Base-by-base conservation (phyloP, 2,888 invertebrate genomes). In the Drosophila maculinotata region DNA sequence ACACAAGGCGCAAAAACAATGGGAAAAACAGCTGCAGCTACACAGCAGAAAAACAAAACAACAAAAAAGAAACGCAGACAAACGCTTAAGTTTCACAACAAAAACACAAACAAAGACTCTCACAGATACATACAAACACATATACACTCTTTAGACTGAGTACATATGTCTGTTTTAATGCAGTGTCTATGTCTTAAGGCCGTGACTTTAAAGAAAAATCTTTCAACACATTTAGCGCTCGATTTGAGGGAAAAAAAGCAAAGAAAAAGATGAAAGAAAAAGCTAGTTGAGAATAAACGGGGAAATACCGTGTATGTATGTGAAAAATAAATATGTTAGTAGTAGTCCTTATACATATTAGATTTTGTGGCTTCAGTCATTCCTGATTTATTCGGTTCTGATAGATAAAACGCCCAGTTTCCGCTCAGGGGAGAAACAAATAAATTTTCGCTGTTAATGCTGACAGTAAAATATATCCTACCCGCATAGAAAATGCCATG, bases 21-120 rank as follows among this genome's bases (percentile, higher is more conserved):
- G 54, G 60, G 42, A 53, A 65, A 67, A 63, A 48, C 82, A 73
- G 73, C 79, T 79, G 79, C 79, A 83, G 63, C 77, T 58, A 83
- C 66, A 70, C 25, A 68, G 70, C 51, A 74, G 62, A 64, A 53
- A 44, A 70, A 60, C 62, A 48, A 65, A 76, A 63, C 53, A 68
- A 45, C 20, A 45, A 33, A 69, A 54, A 59, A 80, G 42, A 68
- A 49, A 72, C 63, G 45, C 67, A 65, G 62, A 41, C 65, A 65
- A 65, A 48, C 66, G 57, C 44, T 49, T 48, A 53, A 59, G 56
- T 52, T 60, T 36, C 35, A 20, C 38, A 69, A 35, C 36, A 69
- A 52, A 45, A 64, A 47, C 51, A 36, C 36, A 36, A 41, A 15
- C 45, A 20, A 20, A 38, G 31, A 51, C 20, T 47, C 33, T 31